Base-by-base conservation (phyloP, 2,888 invertebrate genomes). In the Empis livida region DNA sequence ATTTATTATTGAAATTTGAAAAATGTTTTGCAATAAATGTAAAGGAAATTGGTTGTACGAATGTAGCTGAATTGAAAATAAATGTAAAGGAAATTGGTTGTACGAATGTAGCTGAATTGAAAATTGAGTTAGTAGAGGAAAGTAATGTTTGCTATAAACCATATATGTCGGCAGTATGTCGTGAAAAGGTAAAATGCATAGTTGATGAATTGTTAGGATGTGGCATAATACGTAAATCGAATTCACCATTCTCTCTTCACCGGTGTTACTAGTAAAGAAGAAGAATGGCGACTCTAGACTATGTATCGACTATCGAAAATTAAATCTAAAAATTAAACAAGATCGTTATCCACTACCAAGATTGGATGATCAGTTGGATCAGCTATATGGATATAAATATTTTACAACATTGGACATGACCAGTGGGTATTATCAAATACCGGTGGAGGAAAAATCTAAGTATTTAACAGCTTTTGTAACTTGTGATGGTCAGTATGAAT, bases 341-440 rank as follows among this genome's bases (percentile, higher is more conserved):
- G 60, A 65, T 46, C 42, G 54, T 5, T 61, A 59, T 45, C 61
- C 63, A 0, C 37, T 62, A 3, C 61, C 61, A 0, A 47, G 54
- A 13, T 57, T 64, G 6, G 6, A 60, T 14, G 61, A 64, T 16
- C 55, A 57, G 31, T 45, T 62, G 39, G 56, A 60, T 41, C 43
- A 51, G 11, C 40, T 63, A 9, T n/a, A 45, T 1, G 57, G 57
- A 1, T 48, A 51, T 27, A 46, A 45, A 14, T 56, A 53, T 46
- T 64, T 57, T 43, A 57, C 59, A 1, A 53, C 47, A 5, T 42
- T 63, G 3, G 61, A 64, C 49, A 42, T 61, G 31, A 47, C 51
- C 1, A 47, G 51, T 1, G 64, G 61, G 5, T 48, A 51, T 8
- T 46, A 49, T 17, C 46, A 43, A 43, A 27, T 49, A 15, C 40